These are phyloP conservation scores for Calameuta pallipes DNA, from an alignment of 2,888 invertebrate genomes.

Conservation along the genomic window DNA sequence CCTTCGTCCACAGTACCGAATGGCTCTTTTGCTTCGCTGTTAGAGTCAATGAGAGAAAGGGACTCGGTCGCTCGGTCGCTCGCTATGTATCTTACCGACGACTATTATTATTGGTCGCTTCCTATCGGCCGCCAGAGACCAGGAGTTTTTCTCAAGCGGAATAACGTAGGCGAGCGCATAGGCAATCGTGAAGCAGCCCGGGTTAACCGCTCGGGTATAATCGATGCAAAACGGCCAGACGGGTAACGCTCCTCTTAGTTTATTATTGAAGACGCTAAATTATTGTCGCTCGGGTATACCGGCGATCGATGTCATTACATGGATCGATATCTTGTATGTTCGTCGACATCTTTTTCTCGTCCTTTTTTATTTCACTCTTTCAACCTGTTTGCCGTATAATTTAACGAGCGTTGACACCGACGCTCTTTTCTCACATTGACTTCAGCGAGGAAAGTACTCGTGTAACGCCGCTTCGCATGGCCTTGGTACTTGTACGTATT, in stretches of 20 bases:
- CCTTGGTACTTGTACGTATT: neutral
- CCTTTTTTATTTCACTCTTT: neutral
- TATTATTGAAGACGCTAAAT: neutral
- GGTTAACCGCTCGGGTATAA: neutral
- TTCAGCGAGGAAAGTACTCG: neutral
- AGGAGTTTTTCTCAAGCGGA: neutral
- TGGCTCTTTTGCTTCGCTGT: neutral
- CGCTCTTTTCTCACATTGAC: neutral
- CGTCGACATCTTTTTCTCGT: neutral
- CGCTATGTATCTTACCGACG: neutral
- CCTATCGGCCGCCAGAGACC: neutral
- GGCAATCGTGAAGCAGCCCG: neutral
- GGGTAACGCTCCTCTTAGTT: neutral
- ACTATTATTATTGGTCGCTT: neutral
- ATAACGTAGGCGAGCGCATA: neutral
- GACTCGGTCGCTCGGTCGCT: neutral
- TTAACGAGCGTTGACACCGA: neutral
- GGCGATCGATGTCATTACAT: neutral
- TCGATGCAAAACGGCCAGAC: neutral
- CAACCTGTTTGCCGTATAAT: neutral
- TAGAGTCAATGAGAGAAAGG: neutral
- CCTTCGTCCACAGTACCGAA: constrained; percentile 1
- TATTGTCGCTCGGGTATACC: neutral
- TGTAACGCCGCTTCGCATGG: neutral
- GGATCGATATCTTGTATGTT: neutral